A percentile compares a stretch with the other conserved stretches of the same genome.
These are phyloP conservation scores for Odocoileus virginianus DNA, from an alignment of 2,113 vertebrate genomes.

Conservation along the genomic window DNA sequence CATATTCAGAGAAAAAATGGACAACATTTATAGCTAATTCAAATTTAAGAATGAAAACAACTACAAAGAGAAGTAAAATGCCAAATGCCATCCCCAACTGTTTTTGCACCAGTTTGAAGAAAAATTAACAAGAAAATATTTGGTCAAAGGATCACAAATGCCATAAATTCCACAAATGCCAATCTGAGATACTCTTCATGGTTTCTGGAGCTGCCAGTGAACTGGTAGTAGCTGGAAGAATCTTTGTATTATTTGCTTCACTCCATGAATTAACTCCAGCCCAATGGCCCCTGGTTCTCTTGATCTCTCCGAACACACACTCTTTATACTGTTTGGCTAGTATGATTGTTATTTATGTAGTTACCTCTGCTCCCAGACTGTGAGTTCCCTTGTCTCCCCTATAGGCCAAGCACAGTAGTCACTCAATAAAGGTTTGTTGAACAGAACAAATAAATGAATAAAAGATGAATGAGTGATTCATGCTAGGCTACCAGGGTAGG, in stretches of 20 bases:
- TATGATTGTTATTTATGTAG: slow-evolving; percentile 18
- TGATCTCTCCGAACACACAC: background rate
- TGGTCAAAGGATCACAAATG: background rate
- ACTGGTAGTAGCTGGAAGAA: background rate
- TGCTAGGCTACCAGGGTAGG: background rate
- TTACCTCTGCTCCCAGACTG: background rate
- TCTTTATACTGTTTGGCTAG: background rate
- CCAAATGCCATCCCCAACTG: background rate
- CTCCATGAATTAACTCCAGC: background rate
- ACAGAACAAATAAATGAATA: background rate
- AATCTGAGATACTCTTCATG: background rate
- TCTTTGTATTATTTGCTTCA: background rate
- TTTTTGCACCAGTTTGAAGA: background rate
- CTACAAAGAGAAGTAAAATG: background rate
- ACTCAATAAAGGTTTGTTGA: slow-evolving; percentile 17
- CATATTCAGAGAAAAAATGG: background rate
- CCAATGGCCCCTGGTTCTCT: background rate
- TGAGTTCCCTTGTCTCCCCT: slow-evolving; percentile 4
- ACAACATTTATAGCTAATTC: background rate
- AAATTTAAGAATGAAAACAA: background rate
- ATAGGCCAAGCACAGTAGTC: background rate
- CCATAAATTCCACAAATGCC: background rate
- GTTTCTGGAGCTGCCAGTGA: background rate
- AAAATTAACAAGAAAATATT: background rate
- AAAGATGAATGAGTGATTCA: slow-evolving; percentile 11